Conservation (phyloP, 2,888 invertebrate genomes). For the Chrysodeixis includens region DNA sequence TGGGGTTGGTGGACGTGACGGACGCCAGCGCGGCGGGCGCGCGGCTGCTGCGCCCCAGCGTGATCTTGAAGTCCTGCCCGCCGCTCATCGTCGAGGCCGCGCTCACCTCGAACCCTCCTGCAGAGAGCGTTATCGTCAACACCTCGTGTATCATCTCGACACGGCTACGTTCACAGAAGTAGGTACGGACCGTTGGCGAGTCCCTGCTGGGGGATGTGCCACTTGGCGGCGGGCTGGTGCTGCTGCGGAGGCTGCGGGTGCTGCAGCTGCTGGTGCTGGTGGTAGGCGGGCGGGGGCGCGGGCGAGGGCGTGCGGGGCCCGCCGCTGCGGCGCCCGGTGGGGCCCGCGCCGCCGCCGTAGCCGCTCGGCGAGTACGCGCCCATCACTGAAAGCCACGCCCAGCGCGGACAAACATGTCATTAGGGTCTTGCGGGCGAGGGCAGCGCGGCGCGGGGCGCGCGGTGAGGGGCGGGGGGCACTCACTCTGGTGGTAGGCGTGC, state of each 20-base stretch:
- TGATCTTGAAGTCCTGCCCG: slow-evolving; percentile 91
- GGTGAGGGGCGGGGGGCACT: slow-evolving; percentile 59
- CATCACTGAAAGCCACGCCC: slow-evolving; percentile 69
- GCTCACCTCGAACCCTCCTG: slow-evolving; percentile 61
- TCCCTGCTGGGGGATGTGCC: slow-evolving; percentile 93
- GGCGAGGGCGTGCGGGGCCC: slow-evolving; percentile 85
- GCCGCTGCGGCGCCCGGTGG: slow-evolving; percentile 72
- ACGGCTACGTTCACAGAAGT: background rate
- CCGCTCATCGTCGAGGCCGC: slow-evolving; percentile 56
- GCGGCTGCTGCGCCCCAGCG: slow-evolving; percentile 79
- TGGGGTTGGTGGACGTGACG: slow-evolving; percentile 95
- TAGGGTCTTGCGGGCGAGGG: background rate
- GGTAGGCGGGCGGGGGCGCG: slow-evolving; percentile 77
- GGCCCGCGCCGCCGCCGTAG: slow-evolving; percentile 62
- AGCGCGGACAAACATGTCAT: no score
- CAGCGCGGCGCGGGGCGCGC: background rate
- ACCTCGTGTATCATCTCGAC: background rate
- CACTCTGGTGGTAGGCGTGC: slow-evolving; percentile 83
- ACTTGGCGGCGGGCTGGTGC: slow-evolving; percentile 87
- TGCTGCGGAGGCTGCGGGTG: slow-evolving; percentile 60
- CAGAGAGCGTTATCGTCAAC: slow-evolving; percentile 8
- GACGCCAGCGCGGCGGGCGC: slow-evolving; percentile 72
- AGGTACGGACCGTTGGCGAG: slow-evolving; percentile 74
- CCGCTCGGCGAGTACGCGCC: slow-evolving; percentile 69
- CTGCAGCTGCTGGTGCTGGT: slow-evolving; percentile 55